These are phyloP conservation scores for Atherinosoma microstoma DNA, from an alignment of 2,797 vertebrate species.

Conservation along the genomic window DNA sequence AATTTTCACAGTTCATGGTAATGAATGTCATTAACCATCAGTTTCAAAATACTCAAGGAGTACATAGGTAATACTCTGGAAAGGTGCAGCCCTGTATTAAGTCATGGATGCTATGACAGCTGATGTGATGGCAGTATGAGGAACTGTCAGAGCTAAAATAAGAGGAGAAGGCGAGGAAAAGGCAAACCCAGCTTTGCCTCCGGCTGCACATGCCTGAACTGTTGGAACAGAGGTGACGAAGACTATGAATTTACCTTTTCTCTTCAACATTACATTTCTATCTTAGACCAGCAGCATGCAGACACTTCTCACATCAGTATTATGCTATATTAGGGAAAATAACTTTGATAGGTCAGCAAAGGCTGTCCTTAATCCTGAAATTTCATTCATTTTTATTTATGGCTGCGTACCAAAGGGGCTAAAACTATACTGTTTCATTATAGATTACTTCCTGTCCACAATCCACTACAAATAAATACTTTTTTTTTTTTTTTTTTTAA, in stretches of 20 bases:
- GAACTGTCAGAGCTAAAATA: neutral
- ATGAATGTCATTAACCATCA: neutral
- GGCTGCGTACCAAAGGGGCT: no score
- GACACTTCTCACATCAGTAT: neutral
- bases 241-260: neutral
- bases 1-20: neutral
- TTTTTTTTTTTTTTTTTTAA: no score
- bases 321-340: neutral
- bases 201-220: neutral
- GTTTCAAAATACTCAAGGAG: neutral
- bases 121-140: neutral
- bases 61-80: neutral
- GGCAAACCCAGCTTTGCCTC: neutral
- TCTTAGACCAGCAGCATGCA: neutral
- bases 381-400: no score
- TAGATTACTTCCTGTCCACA: neutral
- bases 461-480: neutral
- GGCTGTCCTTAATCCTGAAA: neutral
- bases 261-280: neutral
- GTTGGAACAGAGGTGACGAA: neutral
- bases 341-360: neutral
- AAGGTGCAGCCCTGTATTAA: neutral
- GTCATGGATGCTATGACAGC: slow-evolving; percentile 16
- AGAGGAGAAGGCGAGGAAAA: neutral
- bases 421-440: no score